Base-by-base conservation (phyloP, 2,797 vertebrate genomes). In the Esox masquinongy region DNA sequence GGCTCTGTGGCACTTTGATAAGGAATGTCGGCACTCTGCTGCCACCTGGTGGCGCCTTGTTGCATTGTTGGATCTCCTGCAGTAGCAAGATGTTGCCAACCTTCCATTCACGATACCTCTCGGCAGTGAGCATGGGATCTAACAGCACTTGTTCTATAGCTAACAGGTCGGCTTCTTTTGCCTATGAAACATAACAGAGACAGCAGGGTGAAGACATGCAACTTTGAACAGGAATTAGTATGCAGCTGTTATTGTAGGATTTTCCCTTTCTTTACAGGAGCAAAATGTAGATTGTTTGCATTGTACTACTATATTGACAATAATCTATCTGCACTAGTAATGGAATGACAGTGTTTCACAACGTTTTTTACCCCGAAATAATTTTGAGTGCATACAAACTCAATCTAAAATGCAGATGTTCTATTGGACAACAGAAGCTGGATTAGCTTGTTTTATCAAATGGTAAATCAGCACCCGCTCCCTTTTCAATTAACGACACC, bases 111-210 rank as follows among this genome's bases (percentile, higher is more conserved):
- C 93, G 89, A 82, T 94, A 95, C 36, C 92, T 95, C 73, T 82
- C 77, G 0, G 93, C 91, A 0, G 94, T 94, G 84, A 95, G 73
- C 69, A 91, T 86, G 0, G 91, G 90, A 75, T 94, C 92, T 6
- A 92, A 92, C 77, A 96, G 84, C 75, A 95, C 73, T 74, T 95
- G 94, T 81, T 96, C 95, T 74, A 96, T 94, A 77, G 89, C 89
- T 34, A 94, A 90, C 80, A 96, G 80, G 76, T 96, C 95, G 0
- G 93, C 94, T 66, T 96, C 95, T 88, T 96, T 95, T 70, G 95
- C 94, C 95, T 96, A 64, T 22, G 77, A 82, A 31, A 73, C 5
- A 14, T 61, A 22, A 2, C 19, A 56, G n/a, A n/a, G 6, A 22
- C 19, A 56, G 7, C 2, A 56, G 2, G 5, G 51, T 56, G 53